Base-by-base conservation (phyloP, 2,797 vertebrate species). In the Chiropotes sagulatus region DNA sequence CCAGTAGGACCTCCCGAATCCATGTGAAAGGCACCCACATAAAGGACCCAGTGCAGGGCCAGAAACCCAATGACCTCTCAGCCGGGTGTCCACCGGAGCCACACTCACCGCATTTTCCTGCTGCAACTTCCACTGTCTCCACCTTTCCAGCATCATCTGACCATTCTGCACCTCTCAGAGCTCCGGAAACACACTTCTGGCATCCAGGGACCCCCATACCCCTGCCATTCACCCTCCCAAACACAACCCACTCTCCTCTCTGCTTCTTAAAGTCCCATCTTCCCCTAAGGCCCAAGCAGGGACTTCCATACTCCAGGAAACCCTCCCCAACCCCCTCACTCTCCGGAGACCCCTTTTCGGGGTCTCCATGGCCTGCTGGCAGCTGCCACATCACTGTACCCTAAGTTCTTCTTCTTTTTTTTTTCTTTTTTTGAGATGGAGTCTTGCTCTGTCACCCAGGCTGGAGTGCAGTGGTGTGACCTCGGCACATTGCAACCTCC, bases 21-120 rank as follows among this genome's bases (percentile, higher is more conserved):
- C 0, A 1, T 46, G 67, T n/a, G 33, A 48, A 28, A 39, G 0
- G 39, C 36, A 24, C n/a, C 26, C 13, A 26, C 0, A 7, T 1
- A 13, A 36, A 13, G 70, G 0, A 0, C 15, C 39, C 70, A 7
- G 46, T 7, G 10, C 20, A 0, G 6, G 48, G 67, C 14, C 75
- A 46, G 52, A 39, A 13, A 10, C 17, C 36, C 64, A 33, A 5
- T 28, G 3, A 48, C 0, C 5, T n/a, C 52, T 24, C 0, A 33
- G 48, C 58, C 9, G 7, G 80, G 14, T 28, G 52, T 13, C 30
- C 1, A 0, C 22, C 0, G 6, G 82, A 57, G 46, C 39, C 36
- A 44, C 50, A 17, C 0, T 20, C 5, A 33, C 41, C 4, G 30
- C 11, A 0, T 19, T 10, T 26, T 5, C n/a, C 50, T 30, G 54